These are phyloP conservation scores for Trichacis sp. DNA, from an alignment of 2,888 invertebrate genomes.

Conservation along the genomic window DNA sequence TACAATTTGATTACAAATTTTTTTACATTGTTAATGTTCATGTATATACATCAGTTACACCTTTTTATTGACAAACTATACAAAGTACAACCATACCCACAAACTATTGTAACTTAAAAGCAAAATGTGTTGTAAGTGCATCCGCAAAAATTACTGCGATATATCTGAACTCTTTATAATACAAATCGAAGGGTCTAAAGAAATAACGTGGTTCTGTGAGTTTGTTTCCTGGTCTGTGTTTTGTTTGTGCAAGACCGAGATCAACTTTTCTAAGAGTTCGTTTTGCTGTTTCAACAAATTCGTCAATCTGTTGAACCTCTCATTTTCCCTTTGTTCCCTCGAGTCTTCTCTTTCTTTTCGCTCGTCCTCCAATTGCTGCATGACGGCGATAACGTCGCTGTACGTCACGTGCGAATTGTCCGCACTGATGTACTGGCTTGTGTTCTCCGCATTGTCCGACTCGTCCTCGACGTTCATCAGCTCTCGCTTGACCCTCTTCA, in stretches of 20 bases:
- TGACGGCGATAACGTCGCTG: constrained; percentile 38
- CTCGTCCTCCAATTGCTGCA: constrained; percentile 39
- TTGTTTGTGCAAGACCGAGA: constrained; percentile 23
- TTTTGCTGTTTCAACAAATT: constrained; percentile 34
- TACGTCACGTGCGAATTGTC: constrained; percentile 36
- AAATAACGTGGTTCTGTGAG: constrained; percentile 30
- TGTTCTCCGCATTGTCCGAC: constrained; percentile 24
- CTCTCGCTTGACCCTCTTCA: constrained; percentile 32
- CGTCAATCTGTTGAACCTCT: constrained; percentile 28
- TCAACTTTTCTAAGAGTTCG: constrained; percentile 36
- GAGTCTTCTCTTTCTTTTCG: constrained; percentile 36
- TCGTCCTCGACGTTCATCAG: constrained; percentile 33
- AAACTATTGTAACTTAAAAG: no score
- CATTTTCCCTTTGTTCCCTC: constrained; percentile 38
- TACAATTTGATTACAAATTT: no score
- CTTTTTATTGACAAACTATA: no score
- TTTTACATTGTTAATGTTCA: no score
- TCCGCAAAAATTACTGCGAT: background rate
- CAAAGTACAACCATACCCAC: no score
- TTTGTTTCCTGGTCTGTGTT: constrained; percentile 18
- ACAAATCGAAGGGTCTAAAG: constrained; percentile 34
- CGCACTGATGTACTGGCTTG: constrained; percentile 36
- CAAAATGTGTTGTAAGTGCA: no score
- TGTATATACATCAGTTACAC: no score
- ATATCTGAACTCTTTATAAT: constrained; percentile 22